A percentile compares a stretch with the other conserved stretches of the same genome.
Conservation (phyloP, 2,888 invertebrate genomes). For the Protophormia terraenovae region DNA sequence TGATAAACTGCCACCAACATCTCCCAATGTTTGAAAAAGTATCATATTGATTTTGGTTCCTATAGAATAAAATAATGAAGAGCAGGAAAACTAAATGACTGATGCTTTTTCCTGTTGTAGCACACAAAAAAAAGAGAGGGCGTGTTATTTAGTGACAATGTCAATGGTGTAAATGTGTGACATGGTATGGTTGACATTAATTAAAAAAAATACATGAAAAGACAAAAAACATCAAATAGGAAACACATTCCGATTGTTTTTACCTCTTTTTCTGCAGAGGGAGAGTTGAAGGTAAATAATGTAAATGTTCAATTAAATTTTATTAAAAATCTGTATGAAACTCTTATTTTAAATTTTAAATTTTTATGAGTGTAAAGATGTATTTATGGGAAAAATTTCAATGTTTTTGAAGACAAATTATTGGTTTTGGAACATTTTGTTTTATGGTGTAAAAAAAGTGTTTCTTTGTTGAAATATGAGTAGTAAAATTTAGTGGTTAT, state of each 20-base stretch:
- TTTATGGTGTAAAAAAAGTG: background rate
- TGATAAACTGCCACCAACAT: background rate
- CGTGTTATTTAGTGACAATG: slow-evolving; percentile 59
- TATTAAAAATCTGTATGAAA: background rate
- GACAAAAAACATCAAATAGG: slow-evolving; percentile 27
- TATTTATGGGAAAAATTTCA: background rate
- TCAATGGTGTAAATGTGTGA: slow-evolving; percentile 60
- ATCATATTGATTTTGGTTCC: background rate
- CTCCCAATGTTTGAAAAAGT: no score
- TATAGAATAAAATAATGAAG: background rate
- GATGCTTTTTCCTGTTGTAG: slow-evolving; percentile 29
- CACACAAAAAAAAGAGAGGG: slow-evolving; percentile 39
- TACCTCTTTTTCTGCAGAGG: slow-evolving; percentile 10
- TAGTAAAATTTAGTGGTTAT: background rate
- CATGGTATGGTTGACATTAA: slow-evolving; percentile 61
- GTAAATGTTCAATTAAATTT: slow-evolving; percentile 23
- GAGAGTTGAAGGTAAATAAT: background rate
- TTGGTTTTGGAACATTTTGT: background rate
- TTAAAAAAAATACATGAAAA: slow-evolving; percentile 35
- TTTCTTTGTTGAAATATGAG: background rate
- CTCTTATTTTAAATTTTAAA: background rate
- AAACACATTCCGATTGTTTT: slow-evolving; percentile 12
- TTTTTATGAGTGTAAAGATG: background rate
- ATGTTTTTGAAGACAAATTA: background rate
- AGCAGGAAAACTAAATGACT: slow-evolving; percentile 2